Percentiles rank a stretch among this genome's conserved stretches.
Evolutionary conservation across 1,140 invertebrate species (phyloP).

Genomic region (Hylaeus volcanicus): DNA sequence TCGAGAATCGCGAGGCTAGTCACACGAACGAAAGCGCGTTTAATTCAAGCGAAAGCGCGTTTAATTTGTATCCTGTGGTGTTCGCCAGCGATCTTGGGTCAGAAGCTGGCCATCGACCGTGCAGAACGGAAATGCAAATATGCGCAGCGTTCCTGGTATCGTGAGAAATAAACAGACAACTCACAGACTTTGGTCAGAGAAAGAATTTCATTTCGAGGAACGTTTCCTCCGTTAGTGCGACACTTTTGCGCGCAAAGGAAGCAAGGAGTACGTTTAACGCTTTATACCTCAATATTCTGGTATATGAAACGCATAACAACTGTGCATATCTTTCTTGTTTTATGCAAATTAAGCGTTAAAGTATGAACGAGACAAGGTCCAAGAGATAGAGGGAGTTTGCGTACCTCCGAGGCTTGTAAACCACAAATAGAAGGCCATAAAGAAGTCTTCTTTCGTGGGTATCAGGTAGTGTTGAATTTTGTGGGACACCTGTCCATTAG

Average conservation of each 20-base stretch:
- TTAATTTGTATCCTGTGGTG: too few relatives aligned
- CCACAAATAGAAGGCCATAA: too few relatives aligned
- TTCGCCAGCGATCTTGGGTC: neutral
- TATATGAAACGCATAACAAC: too few relatives aligned
- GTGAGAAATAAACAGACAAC: conserved; percentile 9
- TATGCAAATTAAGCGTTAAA: too few relatives aligned
- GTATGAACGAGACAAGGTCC: too few relatives aligned
- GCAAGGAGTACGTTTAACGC: neutral
- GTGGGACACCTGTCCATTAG: too few relatives aligned
- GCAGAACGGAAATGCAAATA: conserved; percentile 7
- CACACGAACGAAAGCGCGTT: neutral
- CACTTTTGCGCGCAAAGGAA: neutral
- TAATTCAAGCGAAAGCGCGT: neutral
- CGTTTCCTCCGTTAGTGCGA: conserved; percentile 5
- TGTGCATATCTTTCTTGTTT: too few relatives aligned
- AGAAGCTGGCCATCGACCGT: neutral
- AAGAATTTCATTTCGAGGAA: conserved; percentile 21
- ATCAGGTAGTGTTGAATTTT: too few relatives aligned
- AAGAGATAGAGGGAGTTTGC: too few relatives aligned
- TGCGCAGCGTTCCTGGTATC: neutral
- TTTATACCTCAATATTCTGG: too few relatives aligned
- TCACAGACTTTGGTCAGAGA: neutral
- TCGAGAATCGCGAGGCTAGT: neutral
- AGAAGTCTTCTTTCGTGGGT: too few relatives aligned
- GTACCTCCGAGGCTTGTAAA: too few relatives aligned